These are phyloP conservation scores for Eristalis tenax DNA, from an alignment of 2,888 invertebrate species.

Conservation along the genomic window DNA sequence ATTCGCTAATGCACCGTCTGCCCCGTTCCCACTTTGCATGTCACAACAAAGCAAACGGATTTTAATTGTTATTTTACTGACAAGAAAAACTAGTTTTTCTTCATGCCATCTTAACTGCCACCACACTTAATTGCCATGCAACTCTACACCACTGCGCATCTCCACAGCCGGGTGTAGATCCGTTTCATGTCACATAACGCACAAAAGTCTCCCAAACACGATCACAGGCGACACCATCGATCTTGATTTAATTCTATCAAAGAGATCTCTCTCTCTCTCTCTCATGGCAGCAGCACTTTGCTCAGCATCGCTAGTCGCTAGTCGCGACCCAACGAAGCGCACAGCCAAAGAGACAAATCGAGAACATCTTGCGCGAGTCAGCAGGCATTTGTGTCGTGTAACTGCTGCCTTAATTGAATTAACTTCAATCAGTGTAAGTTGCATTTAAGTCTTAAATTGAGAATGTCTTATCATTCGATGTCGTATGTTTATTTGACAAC, in stretches of 20 bases:
- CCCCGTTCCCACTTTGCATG: neutral
- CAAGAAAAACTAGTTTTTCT: constrained; percentile 26
- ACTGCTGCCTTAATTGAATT: constrained; percentile 69
- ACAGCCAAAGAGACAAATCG: constrained; percentile 22
- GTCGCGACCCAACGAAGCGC: constrained; percentile 7
- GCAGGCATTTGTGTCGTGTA: constrained; percentile 66
- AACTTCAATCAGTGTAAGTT: constrained; percentile 72
- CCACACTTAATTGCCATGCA: constrained; percentile 3
- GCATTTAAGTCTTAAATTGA: constrained; percentile 65
- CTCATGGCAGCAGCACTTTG: neutral
- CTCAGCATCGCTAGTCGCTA: neutral
- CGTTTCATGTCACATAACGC: constrained; percentile 28
- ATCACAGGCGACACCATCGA: constrained; percentile 4
- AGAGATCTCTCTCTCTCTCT: neutral
- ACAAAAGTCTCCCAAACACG: constrained; percentile 22
- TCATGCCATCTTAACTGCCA: neutral
- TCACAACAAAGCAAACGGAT: constrained; percentile 17
- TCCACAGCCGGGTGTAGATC: constrained; percentile 1
- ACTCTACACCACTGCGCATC: constrained; percentile 11
- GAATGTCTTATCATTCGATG: constrained; percentile 44
- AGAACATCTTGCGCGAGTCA: constrained; percentile 51
- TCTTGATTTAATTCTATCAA: neutral
- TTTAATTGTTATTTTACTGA: constrained; percentile 31
- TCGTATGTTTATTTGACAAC: constrained; percentile 39
- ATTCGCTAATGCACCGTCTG: neutral